Base-by-base conservation (phyloP, 1,140 invertebrate species). In the Saccostrea echinata region DNA sequence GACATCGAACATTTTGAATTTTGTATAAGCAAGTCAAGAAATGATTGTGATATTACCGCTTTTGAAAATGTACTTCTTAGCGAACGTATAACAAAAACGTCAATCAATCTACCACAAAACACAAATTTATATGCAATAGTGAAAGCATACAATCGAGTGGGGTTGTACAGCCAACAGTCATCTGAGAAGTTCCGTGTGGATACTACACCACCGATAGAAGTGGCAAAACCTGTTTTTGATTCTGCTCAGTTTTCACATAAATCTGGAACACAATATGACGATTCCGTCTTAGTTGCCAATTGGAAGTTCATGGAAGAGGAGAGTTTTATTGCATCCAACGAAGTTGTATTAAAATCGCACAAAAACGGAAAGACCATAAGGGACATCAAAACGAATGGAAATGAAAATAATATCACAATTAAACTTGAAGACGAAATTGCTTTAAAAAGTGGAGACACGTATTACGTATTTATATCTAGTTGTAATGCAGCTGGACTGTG, bases 401-500 rank as follows among this genome's bases (percentile, higher is more conserved):
- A 80, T 80, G 27, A 80, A 30, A 80, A 80, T 33, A 33, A 43
- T 30, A 43, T 80, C 21, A 80, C 71, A 80, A 33, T 80, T 33
- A 80, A 80, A 30, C 24, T 80, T 33, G 71, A 80, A 33, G 12
- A 64, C 1, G 18, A 43, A 61, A 43, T 61, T 64, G 6, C 61
- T 43, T 35, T 87, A 3, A 52, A 80, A 9, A 71, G 55, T 33
- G 86, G 86, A 16, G 86, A 87, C 33, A 33, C n/a, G 18, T 88
- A 88, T 27, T 51, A 9, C 3, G 76, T 82, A 21, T 35, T 64
- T 16, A 35, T 88, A 16, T 85, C 87, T 11, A 76, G 71, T 16
- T 88, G 87, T 21, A 88, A 88, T 85, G 84, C 71, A 51, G 87
- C 84, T 13, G 84, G 27, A n/a, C 27, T 88, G 3, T 88, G 87